Conservation (phyloP, 2,797 vertebrate species). For the Siniperca undulata region DNA sequence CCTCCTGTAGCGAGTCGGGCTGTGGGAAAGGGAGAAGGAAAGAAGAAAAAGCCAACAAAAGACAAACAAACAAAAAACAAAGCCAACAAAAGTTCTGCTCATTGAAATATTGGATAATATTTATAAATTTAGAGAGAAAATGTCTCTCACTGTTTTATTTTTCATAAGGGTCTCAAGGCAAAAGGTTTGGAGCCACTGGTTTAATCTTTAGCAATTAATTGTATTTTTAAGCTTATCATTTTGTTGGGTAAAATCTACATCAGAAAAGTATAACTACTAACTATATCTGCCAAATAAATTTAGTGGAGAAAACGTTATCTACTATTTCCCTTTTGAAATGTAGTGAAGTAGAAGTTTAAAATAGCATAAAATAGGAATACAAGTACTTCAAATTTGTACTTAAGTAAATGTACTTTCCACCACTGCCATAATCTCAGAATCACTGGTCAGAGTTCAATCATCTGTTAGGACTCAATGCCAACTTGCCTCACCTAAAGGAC, state of each 20-base stretch:
- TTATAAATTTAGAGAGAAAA: neutral
- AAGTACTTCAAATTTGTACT: neutral
- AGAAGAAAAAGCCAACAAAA: neutral
- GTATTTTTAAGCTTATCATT: too few relatives aligned
- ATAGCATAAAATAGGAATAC: neutral
- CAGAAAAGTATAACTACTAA: too few relatives aligned
- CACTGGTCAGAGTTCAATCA: constrained; percentile 21
- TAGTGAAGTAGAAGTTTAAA: too few relatives aligned
- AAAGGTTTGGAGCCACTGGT: too few relatives aligned
- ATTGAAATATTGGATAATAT: neutral
- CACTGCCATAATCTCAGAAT: constrained; percentile 4
- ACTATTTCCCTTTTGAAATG: too few relatives aligned
- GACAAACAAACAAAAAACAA: neutral
- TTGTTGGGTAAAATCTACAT: too few relatives aligned
- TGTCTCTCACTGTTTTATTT: neutral
- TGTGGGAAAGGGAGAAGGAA: neutral
- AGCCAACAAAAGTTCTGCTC: neutral
- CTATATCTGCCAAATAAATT: too few relatives aligned
- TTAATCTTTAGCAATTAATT: too few relatives aligned
- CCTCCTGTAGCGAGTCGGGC: too few relatives aligned
- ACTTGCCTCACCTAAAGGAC: constrained; percentile 16
- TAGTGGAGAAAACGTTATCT: neutral
- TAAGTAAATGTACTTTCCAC: neutral
- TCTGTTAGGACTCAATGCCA: constrained; percentile 1
- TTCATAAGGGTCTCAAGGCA: too few relatives aligned